Evolutionary conservation across 2,888 invertebrate species (phyloP).

Genomic region (Lochmaea capreae): DNA sequence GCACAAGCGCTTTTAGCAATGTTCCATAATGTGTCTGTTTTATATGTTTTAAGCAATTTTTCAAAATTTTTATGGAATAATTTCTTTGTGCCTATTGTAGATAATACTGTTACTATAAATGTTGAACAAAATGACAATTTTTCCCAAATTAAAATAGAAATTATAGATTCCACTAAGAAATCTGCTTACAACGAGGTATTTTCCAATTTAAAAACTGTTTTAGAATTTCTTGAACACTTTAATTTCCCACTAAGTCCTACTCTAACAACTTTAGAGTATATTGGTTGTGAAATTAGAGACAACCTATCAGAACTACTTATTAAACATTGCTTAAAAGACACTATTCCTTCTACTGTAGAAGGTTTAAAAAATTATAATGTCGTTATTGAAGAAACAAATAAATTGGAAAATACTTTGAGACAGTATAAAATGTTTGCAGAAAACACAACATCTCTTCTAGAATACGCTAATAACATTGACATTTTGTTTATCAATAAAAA

Average conservation of each 20-base stretch:
- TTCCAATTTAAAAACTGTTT: conserved; percentile 69
- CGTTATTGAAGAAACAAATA: conserved; percentile 73
- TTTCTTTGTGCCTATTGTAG: conserved; percentile 72
- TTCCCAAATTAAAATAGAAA: conserved; percentile 46
- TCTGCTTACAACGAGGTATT: conserved; percentile 70
- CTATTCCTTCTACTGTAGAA: conserved; percentile 80
- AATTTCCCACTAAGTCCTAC: conserved; percentile 65
- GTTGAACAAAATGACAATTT: conserved; percentile 26
- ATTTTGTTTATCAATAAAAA: conserved; percentile 81
- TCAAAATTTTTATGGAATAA: conserved; percentile 70
- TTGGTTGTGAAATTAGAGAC: conserved; percentile 69
- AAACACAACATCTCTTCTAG: conserved; percentile 71
- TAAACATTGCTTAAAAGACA: conserved; percentile 78
- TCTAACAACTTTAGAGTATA: conserved; percentile 68
- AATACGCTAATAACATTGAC: conserved; percentile 81
- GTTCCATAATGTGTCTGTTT: conserved; percentile 59
- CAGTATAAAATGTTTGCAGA: conserved; percentile 70
- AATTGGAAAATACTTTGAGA: conserved; percentile 74
- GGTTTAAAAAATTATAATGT: conserved; percentile 75
- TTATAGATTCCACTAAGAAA: conserved; percentile 63
- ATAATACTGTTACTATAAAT: conserved; percentile 46
- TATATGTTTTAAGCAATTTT: conserved; percentile 69
- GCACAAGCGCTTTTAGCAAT: conserved; percentile 65
- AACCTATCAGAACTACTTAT: conserved; percentile 76
- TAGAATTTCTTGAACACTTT: conserved; percentile 72